phyloP scores from a whole-genome alignment of 2,797 vertebrate species.

The Sebastes baramenuke region DNA sequence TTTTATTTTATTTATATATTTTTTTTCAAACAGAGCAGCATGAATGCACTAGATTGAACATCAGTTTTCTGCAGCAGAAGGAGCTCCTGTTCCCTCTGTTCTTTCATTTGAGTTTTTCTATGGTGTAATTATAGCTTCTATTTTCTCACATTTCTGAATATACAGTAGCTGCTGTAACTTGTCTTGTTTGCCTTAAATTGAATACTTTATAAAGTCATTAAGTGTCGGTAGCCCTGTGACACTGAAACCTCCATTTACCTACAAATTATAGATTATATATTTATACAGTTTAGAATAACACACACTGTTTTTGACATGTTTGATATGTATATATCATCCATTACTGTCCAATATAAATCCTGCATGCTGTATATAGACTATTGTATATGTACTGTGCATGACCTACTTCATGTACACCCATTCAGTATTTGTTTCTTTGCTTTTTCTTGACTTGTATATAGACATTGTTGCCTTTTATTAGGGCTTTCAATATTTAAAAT shows the following conservation, averaged over 20 bases:
- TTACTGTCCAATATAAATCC: neutral
- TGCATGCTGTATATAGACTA: neutral
- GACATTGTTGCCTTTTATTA: neutral
- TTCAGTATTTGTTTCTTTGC: neutral
- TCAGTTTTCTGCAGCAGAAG: neutral
- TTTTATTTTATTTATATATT: neutral
- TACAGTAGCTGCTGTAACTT: neutral
- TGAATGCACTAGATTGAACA: conserved; percentile 5
- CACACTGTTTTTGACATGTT: neutral
- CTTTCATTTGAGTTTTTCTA: conserved; percentile 1
- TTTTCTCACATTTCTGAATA: neutral
- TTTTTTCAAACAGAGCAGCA: neutral
- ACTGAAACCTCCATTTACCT: neutral
- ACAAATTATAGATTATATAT: neutral
- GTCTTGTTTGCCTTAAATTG: neutral
- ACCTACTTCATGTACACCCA: neutral
- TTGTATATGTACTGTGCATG: neutral
- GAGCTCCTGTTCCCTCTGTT: neutral
- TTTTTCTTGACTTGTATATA: neutral
- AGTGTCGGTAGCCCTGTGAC: neutral
- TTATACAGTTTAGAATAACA: neutral
- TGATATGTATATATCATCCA: neutral
- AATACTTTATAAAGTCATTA: neutral
- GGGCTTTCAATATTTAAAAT: too few relatives aligned
- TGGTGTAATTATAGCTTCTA: neutral